A percentile compares a stretch with the other conserved stretches of the same genome.
These are phyloP conservation scores for Tenebrio molitor DNA, from an alignment of 1,140 invertebrate species.

Conservation along the genomic window DNA sequence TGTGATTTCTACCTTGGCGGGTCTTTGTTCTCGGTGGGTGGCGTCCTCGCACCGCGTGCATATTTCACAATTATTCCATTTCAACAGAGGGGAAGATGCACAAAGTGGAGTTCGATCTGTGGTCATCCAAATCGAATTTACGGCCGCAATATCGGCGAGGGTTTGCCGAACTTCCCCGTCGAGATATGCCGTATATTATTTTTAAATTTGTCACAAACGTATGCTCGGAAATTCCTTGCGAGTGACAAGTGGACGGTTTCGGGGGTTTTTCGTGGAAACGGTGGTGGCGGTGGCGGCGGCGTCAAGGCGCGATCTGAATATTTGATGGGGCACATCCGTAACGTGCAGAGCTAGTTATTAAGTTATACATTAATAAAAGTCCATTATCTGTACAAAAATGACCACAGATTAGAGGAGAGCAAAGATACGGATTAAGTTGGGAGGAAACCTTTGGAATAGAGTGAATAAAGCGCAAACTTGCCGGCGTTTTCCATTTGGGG, in stretches of 20 bases:
- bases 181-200: constrained; percentile 60
- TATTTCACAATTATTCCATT: constrained; percentile 34
- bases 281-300: too few relatives aligned
- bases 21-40: constrained; percentile 49
- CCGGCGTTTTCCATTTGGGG: constrained; percentile 37
- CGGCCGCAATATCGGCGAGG: constrained; percentile 54
- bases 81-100: constrained; percentile 22
- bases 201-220: constrained; percentile 63
- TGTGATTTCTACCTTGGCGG: constrained; percentile 46
- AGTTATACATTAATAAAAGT: constrained; percentile 56
- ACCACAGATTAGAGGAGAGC: constrained; percentile 49
- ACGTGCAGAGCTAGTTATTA: constrained; percentile 47
- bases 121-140: constrained; percentile 63
- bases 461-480: constrained; percentile 34
- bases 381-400: constrained; percentile 55
- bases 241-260: constrained; percentile 16
- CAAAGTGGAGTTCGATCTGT: constrained; percentile 26
- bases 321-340: constrained; percentile 20
- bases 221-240: constrained; percentile 46
- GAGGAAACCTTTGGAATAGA: constrained; percentile 41
- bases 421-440: constrained; percentile 47
- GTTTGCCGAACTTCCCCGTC: constrained; percentile 18
- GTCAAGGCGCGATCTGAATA: constrained; percentile 18
- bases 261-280: constrained; percentile 19
- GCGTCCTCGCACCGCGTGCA: constrained; percentile 1